Conservation (phyloP, 2,797 vertebrate genomes). For the Poecilia velifera region DNA sequence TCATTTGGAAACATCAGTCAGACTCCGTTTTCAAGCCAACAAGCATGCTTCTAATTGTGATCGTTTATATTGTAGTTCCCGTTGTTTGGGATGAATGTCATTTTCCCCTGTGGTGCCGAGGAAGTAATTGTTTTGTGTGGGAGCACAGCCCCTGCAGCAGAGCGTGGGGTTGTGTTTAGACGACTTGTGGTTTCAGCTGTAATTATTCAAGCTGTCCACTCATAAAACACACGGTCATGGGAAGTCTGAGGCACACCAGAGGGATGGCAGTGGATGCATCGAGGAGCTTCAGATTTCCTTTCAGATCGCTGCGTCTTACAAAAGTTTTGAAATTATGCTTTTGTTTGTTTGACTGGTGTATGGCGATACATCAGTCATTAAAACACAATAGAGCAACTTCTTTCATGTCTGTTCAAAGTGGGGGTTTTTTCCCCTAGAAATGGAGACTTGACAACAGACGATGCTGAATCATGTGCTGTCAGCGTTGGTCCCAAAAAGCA, state of each 20-base stretch:
- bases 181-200: slow-evolving; percentile 40
- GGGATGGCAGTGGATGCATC: slow-evolving; percentile 5
- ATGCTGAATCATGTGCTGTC: neutral
- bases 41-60: slow-evolving; percentile 43
- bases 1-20: slow-evolving; percentile 33
- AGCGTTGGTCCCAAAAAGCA: neutral
- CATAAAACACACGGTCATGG: slow-evolving; percentile 32
- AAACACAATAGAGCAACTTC: neutral
- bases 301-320: neutral
- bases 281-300: slow-evolving; percentile 11
- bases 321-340: slow-evolving; percentile 1
- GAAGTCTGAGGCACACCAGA: slow-evolving; percentile 20
- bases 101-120: slow-evolving; percentile 31
- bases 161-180: slow-evolving; percentile 46
- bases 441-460: neutral
- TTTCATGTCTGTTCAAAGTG: neutral
- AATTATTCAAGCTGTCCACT: slow-evolving; percentile 47
- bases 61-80: slow-evolving; percentile 38
- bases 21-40: slow-evolving; percentile 26
- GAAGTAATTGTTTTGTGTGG: slow-evolving; percentile 46
- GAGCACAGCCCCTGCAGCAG: slow-evolving; percentile 26
- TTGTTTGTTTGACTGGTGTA: neutral
- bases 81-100: slow-evolving; percentile 35
- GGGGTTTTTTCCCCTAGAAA: neutral
- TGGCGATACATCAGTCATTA: neutral